Base-by-base conservation (phyloP, 2,797 vertebrate genomes). In the Malurus leucopterus region DNA sequence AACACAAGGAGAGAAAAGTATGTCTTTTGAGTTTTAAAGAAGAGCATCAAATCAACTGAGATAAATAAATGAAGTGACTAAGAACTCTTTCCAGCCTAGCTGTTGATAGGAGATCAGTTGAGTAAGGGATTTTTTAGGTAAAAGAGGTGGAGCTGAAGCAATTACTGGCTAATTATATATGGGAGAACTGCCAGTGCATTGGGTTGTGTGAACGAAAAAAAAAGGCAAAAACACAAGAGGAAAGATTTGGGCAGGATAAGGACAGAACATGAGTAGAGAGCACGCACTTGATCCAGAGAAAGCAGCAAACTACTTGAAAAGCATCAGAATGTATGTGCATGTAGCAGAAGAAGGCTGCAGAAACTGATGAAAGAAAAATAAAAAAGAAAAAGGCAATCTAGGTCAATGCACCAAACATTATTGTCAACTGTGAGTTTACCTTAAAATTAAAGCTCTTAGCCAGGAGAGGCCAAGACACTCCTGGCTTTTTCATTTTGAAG, bases 141-240 rank as follows among this genome's bases (percentile, higher is more conserved):
- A 82, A 91, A 89, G 63, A 89, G 34, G 63, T 50, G 34, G 63
- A 91, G 75, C 47, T 89, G 71, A 84, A 87, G 72, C 43, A 84
- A 75, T 75, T 91, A 82, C 68, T 89, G 55, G 30, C 20, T 87
- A 82, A 50, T 78, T 91, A 63, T 22, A 58, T n/a, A 15, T 49
- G 38, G 76, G 55, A 91, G 11, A 59, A 76, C 47, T 57, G 59
- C 30, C 76, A 93, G 47, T 26, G n/a, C 78, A 82, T 24, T 24
- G 46, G 67, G 9, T 16, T 72, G n/a, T 38, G 43, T 53, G 40
- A 89, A 75, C 3, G 7, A 15, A 59, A 81, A 76, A 76, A 84
- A 81, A 62, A 64, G 44, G 21, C 24, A 81, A 67, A 84, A 74
- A 57, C 6, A 64, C 3, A 7, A 92, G 30, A 87, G 15, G 24